These are phyloP conservation scores for Alaudala cheleensis DNA, from an alignment of 2,113 vertebrate genomes.

Conservation along the genomic window DNA sequence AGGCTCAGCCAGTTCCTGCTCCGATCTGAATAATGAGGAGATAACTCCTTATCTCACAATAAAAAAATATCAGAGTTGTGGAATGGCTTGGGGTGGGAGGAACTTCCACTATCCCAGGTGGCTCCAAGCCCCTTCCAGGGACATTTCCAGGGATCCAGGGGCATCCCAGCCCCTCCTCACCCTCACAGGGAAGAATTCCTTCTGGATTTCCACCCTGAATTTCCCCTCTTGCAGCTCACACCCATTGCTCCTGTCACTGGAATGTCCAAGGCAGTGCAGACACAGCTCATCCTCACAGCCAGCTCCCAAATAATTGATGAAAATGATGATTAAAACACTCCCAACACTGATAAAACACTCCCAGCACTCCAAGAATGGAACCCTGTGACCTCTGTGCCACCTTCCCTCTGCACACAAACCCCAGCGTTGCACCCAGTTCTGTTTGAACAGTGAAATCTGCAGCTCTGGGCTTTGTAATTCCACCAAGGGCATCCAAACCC, in stretches of 20 bases:
- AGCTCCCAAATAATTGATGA: not conserved
- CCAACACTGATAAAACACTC: not conserved
- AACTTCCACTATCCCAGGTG: fast-evolving
- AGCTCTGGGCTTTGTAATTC: fast-evolving
- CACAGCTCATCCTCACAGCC: not conserved
- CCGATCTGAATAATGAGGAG: not conserved
- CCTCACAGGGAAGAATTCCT: not conserved
- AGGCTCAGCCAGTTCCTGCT: not conserved
- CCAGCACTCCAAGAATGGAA: fast-evolving
- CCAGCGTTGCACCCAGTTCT: fast-evolving
- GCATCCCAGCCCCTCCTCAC: not conserved
- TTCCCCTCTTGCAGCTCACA: not conserved
- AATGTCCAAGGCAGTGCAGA: not conserved
- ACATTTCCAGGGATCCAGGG: not conserved
- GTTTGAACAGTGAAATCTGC: not conserved
- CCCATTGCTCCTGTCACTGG: not conserved
- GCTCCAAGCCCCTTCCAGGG: not conserved
- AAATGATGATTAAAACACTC: fast-evolving
- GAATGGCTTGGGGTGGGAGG: not conserved
- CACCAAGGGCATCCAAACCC: not conserved
- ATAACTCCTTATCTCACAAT: not conserved
- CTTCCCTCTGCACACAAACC: not conserved
- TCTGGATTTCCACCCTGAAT: not conserved
- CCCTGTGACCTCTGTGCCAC: not conserved
- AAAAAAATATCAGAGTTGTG: not conserved